Evolutionary conservation across 1,140 invertebrate species (phyloP), one percentile per base, ranked within the genome.

Genomic region (Neodiprion lecontei): DNA sequence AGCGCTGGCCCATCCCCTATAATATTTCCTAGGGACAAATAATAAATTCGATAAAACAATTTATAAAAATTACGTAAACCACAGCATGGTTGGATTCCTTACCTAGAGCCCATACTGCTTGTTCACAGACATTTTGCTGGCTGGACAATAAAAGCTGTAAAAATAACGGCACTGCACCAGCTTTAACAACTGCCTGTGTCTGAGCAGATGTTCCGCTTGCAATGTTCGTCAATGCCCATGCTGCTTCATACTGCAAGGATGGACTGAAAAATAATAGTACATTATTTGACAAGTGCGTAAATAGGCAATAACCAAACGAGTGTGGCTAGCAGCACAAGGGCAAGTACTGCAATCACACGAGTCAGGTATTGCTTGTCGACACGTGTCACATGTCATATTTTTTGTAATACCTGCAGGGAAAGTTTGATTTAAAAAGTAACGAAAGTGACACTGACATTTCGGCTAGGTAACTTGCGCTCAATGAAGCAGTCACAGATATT

Each of bases 201-300:
- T 99, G 98, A 79, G 92, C 91, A 0, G 97, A 98, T 67, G 97
- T 99, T 70, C 98, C 98, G 70, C 96, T 98, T 5, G 98, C 98
- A 83, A 99, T 99, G 85, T 99, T 99, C 78, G 98, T 99, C 75
- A 99, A 89, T 69, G 98, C 98, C 98, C 98, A 99, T 14, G 98
- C 97, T 76, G 98, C 97, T 91, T 99, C 98, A 89, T 99, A 99
- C 88, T 99, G 98, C 76, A 99, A 89, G 72, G 94, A 93, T 67
- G 97, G 95, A 86, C 97, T 97, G 84, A 71, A 84, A 83, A 74
- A 82, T 72, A 79, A 76, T 40, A 78, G 74, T 50, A 79, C 23
- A 76, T 48, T 69, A 12, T 17, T 8, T 9, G 7, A 68, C 10
- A 40, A 40, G 28, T 40, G 67, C 14, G 66, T 23, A n/a, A n/a